Percentiles rank a stretch among this genome's conserved stretches.
Conservation (phyloP, 2,113 vertebrate genomes). For the Hemicordylus capensis region DNA sequence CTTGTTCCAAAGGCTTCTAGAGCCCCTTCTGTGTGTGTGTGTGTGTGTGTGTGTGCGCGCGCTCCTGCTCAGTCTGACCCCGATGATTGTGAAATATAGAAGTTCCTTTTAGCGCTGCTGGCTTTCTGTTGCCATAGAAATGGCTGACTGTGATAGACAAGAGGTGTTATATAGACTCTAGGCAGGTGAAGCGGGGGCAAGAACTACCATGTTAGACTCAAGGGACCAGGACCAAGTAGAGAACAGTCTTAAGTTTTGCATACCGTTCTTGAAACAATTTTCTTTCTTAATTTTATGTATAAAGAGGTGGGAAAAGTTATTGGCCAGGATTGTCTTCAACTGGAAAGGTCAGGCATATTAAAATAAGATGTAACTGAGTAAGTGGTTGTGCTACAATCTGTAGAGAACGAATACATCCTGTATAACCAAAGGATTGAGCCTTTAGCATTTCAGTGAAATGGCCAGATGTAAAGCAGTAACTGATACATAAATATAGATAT, state of each 20-base stretch:
- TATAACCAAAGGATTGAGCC: neutral
- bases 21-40: neutral
- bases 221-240: neutral
- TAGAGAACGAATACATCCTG: neutral
- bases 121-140: slow-evolving; percentile 26
- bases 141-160: neutral
- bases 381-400: neutral
- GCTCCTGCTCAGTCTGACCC: neutral
- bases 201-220: neutral
- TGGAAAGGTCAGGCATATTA: neutral
- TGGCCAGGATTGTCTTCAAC: neutral
- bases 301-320: neutral
- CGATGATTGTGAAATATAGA: neutral
- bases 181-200: neutral
- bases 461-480: neutral
- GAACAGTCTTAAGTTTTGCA: neutral
- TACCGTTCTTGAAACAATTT: neutral
- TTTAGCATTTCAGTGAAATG: neutral
- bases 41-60: no score
- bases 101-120: slow-evolving; percentile 7
- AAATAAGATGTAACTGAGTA: neutral
- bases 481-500: neutral
- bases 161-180: neutral
- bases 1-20: neutral
- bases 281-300: neutral